phyloP scores from a whole-genome alignment of 1,140 invertebrate species.

The Propsilocerus akamusi region DNA sequence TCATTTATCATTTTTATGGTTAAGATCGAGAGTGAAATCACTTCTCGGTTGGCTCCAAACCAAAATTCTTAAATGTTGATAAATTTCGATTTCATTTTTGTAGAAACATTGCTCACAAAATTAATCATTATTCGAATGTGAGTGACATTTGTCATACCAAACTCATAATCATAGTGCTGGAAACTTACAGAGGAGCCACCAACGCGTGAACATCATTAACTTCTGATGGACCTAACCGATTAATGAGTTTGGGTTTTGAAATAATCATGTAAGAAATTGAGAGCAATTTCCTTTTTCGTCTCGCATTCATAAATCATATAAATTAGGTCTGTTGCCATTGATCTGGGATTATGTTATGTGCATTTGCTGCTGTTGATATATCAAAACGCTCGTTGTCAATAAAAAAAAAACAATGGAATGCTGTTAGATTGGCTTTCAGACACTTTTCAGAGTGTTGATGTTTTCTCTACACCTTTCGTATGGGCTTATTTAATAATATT shows the following conservation, averaged over 20 bases:
- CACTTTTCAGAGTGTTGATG: no score
- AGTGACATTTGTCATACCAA: neutral
- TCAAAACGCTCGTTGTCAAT: no score
- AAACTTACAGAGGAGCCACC: no score
- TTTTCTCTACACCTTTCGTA: no score
- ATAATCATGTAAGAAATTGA: neutral
- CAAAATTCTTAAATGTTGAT: no score
- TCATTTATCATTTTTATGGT: neutral
- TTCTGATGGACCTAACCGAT: neutral
- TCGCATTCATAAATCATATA: slow-evolving; percentile 1
- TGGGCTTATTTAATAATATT: no score
- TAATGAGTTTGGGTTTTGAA: neutral
- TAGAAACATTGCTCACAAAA: neutral
- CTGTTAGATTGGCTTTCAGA: no score
- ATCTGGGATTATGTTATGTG: no score
- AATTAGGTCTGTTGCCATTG: neutral
- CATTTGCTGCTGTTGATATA: no score
- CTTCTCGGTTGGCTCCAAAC: neutral
- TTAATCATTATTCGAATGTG: neutral
- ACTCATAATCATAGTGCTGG: no score
- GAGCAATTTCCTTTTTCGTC: neutral
- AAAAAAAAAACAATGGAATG: no score
- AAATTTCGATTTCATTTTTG: neutral
- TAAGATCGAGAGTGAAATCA: neutral
- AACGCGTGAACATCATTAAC: neutral